Base-by-base conservation (phyloP, 2,113 vertebrate species). In the Ochotona princeps region DNA sequence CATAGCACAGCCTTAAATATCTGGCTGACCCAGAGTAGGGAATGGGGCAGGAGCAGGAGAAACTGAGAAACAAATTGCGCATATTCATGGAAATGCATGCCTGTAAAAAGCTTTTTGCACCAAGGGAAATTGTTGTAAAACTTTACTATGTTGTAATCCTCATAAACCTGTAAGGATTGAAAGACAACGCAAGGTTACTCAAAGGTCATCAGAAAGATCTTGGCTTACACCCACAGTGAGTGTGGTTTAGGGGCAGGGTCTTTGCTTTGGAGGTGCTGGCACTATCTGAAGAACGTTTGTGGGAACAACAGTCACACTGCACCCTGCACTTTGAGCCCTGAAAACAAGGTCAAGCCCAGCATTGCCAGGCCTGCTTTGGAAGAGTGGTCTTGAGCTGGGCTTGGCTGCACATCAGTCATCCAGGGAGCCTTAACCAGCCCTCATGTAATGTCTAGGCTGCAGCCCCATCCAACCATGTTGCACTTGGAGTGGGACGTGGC, bases 281-380 rank as follows among this genome's bases (percentile, higher is more conserved):
- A 0, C 8, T 7, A n/a, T 5, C 26, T 0, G 23, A 38, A 2
- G 12, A 13, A 47, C 13, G 20, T 2, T 7, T 1, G 20, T 2
- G 63, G 25, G 14, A 5, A 8, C 47, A 26, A 3, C 4, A 7
- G 5, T 15, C n/a, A 28, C 3, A 0, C 4, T 8, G 2, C 49
- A 2, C 7, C 47, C 67, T 15, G 60, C n/a, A 25, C 28, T 49
- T 35, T 73, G 26, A 87, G 65, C 15, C 2, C 11, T 25, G 17
- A 20, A 38, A 11, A n/a, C 18, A 65, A 4, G 69, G 35, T 3
- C 49, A 21, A 18, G 44, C 66, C 30, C 14, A 17, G 13, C 7
- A 51, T 30, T 10, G 44, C 84, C 9, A 18, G 5, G 65, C 25
- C 18, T 35, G 1, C 26, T 67, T 61, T 21, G 26, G 57, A 70